Evolutionary conservation across 2,113 vertebrate genomes (phyloP).

Genomic region (Pangasianodon hypophthalmus): DNA sequence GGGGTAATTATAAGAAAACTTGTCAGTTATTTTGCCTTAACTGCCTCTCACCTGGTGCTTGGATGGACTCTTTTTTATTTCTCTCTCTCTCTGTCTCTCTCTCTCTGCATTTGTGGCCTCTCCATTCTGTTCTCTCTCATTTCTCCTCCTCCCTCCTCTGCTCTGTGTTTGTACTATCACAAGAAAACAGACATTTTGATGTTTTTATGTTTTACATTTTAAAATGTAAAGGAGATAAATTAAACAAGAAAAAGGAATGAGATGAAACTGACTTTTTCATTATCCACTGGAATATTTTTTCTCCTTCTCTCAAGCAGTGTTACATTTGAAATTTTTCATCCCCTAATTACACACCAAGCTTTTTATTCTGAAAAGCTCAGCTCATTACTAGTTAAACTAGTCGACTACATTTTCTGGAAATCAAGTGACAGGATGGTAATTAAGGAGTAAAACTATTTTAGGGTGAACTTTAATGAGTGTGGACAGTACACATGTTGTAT

Average conservation of each 20-base stretch:
- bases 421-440: neutral
- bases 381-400: neutral
- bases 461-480: slow-evolving; percentile 1
- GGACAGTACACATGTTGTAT: neutral
- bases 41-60: neutral
- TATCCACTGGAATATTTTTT: neutral
- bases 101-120: neutral
- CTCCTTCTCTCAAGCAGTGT: too few species aligned
- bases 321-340: neutral
- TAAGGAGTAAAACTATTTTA: neutral
- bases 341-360: neutral
- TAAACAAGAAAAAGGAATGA: neutral
- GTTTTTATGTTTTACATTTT: neutral
- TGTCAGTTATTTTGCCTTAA: neutral
- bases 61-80: neutral
- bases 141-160: neutral
- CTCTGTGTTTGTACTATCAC: neutral
- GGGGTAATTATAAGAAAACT: neutral
- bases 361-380: slow-evolving; percentile 9
- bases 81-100: neutral
- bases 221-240: neutral
- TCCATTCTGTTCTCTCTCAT: neutral
- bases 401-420: neutral
- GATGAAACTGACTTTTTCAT: neutral
- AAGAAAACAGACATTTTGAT: slow-evolving; percentile 4